Evolutionary conservation across 37 sponge, comb jelly and placozoan species (phyloP).

Genomic region (Halichondria panicea): DNA sequence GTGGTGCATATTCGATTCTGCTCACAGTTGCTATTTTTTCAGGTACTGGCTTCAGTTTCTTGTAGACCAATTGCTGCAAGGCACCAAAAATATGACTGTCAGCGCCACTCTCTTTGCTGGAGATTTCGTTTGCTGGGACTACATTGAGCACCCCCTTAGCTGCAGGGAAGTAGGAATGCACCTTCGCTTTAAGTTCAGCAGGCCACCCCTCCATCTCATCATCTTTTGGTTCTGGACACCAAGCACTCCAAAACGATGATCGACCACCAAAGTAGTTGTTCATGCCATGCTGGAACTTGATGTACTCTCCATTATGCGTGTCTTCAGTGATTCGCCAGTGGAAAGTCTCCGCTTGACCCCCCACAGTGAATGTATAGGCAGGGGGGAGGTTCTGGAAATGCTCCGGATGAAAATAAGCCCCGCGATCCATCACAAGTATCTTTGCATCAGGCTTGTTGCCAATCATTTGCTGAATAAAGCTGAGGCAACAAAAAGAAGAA

Average conservation of each 20-base stretch:
- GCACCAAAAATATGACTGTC: no score
- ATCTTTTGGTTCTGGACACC: slow-evolving; percentile 45
- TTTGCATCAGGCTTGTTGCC: slow-evolving; percentile 46
- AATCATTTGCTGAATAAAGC: slow-evolving; percentile 4
- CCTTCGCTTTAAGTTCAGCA: neutral
- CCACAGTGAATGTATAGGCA: neutral
- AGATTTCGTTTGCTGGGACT: slow-evolving; percentile 32
- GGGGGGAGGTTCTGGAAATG: slow-evolving; percentile 56
- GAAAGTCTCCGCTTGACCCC: slow-evolving; percentile 4
- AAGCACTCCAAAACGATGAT: slow-evolving; percentile 49
- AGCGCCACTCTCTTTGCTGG: no score
- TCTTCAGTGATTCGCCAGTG: slow-evolving; percentile 32
- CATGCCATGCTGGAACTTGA: slow-evolving; percentile 32
- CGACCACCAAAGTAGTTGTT: slow-evolving; percentile 47
- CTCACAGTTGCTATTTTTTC: no score
- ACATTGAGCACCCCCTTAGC: slow-evolving; percentile 21
- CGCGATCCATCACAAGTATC: slow-evolving; percentile 46
- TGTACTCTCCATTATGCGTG: slow-evolving; percentile 27
- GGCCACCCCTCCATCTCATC: slow-evolving; percentile 55
- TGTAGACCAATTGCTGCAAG: no score
- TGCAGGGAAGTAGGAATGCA: slow-evolving; percentile 16
- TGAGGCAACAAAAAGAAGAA: slow-evolving; percentile 37
- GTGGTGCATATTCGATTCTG: no score
- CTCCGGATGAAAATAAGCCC: slow-evolving; percentile 14
- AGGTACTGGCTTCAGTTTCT: no score